Conservation (phyloP, 2,797 vertebrate genomes). For the Echiichthys vipera region DNA sequence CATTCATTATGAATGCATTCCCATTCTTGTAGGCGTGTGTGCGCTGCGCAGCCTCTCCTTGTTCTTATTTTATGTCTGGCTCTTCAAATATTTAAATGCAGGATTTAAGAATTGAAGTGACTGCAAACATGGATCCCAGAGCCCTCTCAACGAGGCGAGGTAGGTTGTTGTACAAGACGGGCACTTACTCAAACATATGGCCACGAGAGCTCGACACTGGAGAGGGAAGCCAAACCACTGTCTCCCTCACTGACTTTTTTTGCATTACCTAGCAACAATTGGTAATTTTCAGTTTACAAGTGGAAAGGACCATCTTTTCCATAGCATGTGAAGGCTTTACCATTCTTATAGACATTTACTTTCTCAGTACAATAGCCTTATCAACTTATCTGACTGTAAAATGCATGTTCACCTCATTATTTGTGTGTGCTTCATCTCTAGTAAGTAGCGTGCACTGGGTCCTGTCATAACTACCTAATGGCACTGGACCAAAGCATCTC, state of each 20-base stretch:
- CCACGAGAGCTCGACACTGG: slow-evolving; percentile 11
- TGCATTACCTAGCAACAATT: background rate
- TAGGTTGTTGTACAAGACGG: slow-evolving; percentile 55
- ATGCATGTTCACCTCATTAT: no score
- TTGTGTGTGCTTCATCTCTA: no score
- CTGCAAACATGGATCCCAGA: slow-evolving; percentile 59
- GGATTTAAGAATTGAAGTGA: slow-evolving; percentile 63
- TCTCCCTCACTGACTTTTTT: background rate
- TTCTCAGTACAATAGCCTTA: no score
- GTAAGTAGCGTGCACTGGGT: no score
- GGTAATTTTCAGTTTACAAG: no score
- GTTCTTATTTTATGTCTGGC: slow-evolving; percentile 59
- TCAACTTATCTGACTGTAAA: no score
- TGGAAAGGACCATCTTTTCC: no score
- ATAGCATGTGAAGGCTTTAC: no score
- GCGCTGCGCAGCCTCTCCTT: slow-evolving; percentile 32
- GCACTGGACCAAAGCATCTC: no score
- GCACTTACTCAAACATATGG: slow-evolving; percentile 61
- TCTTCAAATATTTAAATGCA: slow-evolving; percentile 76
- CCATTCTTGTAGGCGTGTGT: slow-evolving; percentile 39
- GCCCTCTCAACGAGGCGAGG: slow-evolving; percentile 36
- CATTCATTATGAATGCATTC: slow-evolving; percentile 61
- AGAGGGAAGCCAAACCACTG: background rate
- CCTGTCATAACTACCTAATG: no score
- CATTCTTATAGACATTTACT: no score